These are phyloP conservation scores for Microctonus hyperodae DNA, from an alignment of 2,888 invertebrate species.

Conservation along the genomic window DNA sequence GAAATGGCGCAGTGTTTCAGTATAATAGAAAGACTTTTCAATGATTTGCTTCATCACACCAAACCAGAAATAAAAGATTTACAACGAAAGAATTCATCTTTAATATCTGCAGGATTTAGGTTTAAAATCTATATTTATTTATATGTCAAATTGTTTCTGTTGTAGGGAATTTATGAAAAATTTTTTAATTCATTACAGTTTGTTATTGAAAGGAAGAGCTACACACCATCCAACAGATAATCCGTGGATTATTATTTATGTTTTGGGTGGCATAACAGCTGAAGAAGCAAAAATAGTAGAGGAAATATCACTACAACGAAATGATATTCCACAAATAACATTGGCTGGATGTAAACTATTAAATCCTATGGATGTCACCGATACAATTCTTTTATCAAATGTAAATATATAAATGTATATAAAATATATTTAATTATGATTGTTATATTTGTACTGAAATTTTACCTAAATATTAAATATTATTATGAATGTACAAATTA, in stretches of 20 bases:
- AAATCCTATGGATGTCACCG: conserved; percentile 55
- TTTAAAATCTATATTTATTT: conserved; percentile 45
- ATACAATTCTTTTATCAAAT: conserved; percentile 51
- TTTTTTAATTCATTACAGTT: conserved; percentile 62
- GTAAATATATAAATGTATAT: conserved; percentile 39
- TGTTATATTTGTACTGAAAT: conserved; percentile 8
- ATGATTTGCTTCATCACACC: conserved; percentile 68
- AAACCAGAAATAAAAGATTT: conserved; percentile 70
- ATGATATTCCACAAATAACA: conserved; percentile 46
- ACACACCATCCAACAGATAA: conserved; percentile 71
- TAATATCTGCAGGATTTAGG: conserved; percentile 73
- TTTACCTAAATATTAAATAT: not conserved
- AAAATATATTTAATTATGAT: conserved; percentile 16
- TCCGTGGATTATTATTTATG: conserved; percentile 70
- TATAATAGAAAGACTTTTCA: conserved; percentile 69
- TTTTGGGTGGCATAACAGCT: conserved; percentile 73
- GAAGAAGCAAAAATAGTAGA: conserved; percentile 69
- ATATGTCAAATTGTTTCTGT: not conserved
- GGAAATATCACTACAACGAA: conserved; percentile 40
- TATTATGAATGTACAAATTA: not conserved
- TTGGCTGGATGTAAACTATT: conserved; percentile 56
- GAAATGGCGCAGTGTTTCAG: conserved; percentile 66
- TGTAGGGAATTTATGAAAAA: not conserved
- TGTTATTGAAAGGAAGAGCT: conserved; percentile 66
- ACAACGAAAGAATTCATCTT: conserved; percentile 67